A percentile compares a stretch with the other conserved stretches of the same genome.
phyloP scores from a whole-genome alignment of 2,888 invertebrate genomes.

The Hydraecia micacea region DNA sequence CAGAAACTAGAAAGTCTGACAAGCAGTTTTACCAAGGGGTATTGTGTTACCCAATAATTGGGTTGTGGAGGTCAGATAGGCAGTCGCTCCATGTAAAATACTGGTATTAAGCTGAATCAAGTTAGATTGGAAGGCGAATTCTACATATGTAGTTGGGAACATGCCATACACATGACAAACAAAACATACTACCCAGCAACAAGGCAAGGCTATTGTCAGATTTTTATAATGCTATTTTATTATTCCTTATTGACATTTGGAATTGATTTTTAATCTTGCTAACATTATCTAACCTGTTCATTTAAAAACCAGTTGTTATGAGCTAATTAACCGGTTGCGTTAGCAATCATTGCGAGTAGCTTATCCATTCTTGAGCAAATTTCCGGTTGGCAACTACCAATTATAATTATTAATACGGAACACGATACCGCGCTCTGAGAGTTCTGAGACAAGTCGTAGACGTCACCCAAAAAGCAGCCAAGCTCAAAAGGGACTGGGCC shows the following conservation, averaged over 20 bases:
- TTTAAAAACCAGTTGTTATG: constrained; percentile 9
- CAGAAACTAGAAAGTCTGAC: no score
- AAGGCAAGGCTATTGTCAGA: not conserved
- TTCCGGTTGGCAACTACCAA: constrained; percentile 14
- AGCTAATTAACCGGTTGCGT: not conserved
- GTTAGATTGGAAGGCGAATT: not conserved
- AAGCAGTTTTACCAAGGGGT: not conserved
- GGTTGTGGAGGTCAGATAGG: no score
- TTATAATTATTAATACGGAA: not conserved
- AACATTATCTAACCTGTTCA: constrained; percentile 18
- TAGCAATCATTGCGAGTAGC: constrained; percentile 1
- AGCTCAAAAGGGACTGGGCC: not conserved
- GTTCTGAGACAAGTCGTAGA: not conserved
- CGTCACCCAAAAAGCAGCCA: not conserved
- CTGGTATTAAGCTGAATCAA: no score
- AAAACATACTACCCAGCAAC: not conserved
- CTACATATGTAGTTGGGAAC: not conserved
- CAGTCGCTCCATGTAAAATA: no score
- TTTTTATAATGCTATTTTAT: not conserved
- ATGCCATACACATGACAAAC: not conserved
- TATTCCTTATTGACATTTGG: not conserved
- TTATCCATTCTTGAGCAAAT: not conserved
- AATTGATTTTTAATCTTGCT: constrained; percentile 23
- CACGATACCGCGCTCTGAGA: not conserved
- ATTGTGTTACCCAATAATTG: not conserved